A percentile compares a stretch with the other conserved stretches of the same genome.
Evolutionary conservation across 2,888 invertebrate species (phyloP).

Genomic region (Drosophila mercatorum): DNA sequence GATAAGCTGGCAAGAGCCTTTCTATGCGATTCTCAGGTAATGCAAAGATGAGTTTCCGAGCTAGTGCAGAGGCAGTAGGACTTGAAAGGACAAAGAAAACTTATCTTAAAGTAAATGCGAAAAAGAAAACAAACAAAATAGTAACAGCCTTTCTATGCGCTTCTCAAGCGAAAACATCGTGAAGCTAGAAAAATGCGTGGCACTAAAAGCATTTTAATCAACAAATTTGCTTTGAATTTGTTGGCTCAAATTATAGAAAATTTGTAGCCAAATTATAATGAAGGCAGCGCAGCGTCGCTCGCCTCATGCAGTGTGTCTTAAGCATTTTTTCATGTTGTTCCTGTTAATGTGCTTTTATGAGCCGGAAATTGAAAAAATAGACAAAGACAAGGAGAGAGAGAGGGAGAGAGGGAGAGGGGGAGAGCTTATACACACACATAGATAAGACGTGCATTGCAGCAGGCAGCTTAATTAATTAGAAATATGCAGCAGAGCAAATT

Average conservation of each 20-base stretch:
- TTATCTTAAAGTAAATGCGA: not conserved
- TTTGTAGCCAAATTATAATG: not conserved
- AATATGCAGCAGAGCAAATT: conserved; percentile 72
- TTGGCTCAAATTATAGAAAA: not conserved
- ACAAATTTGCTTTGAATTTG: not conserved
- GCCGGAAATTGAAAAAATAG: conserved; percentile 68
- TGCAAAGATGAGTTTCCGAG: not conserved
- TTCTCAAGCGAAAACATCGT: not conserved
- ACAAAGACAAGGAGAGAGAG: not conserved
- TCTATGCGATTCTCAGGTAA: no score
- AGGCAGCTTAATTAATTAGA: conserved; percentile 73
- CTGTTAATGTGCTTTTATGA: conserved; percentile 41
- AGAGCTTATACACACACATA: not conserved
- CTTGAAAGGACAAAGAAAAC: not conserved
- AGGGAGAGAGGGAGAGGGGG: not conserved
- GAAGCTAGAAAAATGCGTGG: not conserved
- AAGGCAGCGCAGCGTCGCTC: not conserved
- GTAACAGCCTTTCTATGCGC: not conserved
- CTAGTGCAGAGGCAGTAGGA: no score
- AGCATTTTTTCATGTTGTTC: conserved; percentile 23
- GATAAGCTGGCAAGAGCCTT: no score
- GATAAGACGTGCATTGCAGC: conserved; percentile 45
- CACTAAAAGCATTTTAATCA: not conserved
- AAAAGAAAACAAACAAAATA: no score
- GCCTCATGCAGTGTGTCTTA: conserved; percentile 8